Evolutionary conservation across 1,140 invertebrate species (phyloP).

Genomic region (Penaeus indicus): DNA sequence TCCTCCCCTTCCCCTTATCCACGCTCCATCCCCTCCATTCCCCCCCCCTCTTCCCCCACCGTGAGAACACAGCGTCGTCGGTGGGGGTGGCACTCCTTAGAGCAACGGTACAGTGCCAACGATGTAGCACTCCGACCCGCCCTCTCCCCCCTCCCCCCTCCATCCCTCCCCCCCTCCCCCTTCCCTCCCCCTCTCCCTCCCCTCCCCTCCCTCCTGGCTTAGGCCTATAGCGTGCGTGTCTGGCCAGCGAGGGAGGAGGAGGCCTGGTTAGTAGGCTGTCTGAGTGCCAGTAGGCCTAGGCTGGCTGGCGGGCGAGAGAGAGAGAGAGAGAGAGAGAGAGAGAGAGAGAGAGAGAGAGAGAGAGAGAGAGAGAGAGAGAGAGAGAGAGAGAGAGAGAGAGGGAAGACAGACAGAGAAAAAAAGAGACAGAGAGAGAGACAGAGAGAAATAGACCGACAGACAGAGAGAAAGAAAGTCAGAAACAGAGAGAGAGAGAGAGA

Average conservation of each 20-base stretch:
- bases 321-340: not conserved
- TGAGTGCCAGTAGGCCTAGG: conserved; percentile 47
- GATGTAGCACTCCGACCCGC: not conserved
- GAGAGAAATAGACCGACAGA: not conserved
- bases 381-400: too few relatives aligned
- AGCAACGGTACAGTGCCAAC: conserved; percentile 15
- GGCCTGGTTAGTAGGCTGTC: conserved; percentile 40
- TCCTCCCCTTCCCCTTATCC: too few relatives aligned
- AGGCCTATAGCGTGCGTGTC: conserved; percentile 52
- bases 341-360: not conserved
- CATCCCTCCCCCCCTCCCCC: not conserved
- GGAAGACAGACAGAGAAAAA: not conserved
- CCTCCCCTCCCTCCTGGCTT: conserved; percentile 4
- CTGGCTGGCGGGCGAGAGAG: not conserved
- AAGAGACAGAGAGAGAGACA: not conserved
- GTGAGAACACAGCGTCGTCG: not conserved
- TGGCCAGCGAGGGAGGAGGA: conserved; percentile 37
- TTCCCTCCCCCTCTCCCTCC: not conserved
- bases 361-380: not conserved
- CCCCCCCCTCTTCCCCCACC: too few relatives aligned
- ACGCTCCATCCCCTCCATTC: too few relatives aligned
- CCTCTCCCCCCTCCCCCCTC: not conserved
- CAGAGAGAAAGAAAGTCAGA: not conserved
- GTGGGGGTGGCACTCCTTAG: not conserved
- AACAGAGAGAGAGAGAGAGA: not conserved